Evolutionary conservation across 2,113 vertebrate species (phyloP).

Genomic region (Cercocebus atys): DNA sequence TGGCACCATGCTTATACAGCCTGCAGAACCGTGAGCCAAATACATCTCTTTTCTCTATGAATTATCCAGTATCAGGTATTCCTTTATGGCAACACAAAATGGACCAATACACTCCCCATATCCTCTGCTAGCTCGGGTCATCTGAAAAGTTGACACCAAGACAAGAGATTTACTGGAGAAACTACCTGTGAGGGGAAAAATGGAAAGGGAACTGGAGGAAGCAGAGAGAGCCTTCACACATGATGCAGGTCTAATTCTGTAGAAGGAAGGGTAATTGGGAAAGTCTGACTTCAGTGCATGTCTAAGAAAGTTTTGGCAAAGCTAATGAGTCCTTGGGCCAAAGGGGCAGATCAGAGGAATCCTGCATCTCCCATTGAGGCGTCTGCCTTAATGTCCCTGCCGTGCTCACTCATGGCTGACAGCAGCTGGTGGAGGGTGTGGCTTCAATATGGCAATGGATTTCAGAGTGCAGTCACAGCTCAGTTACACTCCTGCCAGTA

Average conservation of each 20-base stretch:
- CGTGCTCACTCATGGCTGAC: not conserved
- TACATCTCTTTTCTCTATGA: too few relatives aligned
- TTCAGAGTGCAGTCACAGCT: not conserved
- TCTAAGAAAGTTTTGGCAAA: not conserved
- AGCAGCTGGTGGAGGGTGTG: not conserved
- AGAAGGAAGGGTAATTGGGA: not conserved
- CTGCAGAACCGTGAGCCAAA: too few relatives aligned
- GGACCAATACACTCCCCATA: not conserved
- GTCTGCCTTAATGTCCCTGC: not conserved
- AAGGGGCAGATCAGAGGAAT: not conserved
- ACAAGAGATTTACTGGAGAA: not conserved
- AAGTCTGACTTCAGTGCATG: not conserved
- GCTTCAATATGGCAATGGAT: not conserved
- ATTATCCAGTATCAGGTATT: too few relatives aligned
- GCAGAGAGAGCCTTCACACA: not conserved
- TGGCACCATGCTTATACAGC: too few relatives aligned
- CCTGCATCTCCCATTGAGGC: not conserved
- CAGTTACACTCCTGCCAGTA: not conserved
- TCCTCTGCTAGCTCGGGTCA: not conserved
- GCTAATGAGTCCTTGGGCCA: not conserved
- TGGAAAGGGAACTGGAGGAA: not conserved
- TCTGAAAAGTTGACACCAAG: not conserved
- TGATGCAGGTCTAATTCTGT: not conserved
- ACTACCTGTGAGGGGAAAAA: not conserved
- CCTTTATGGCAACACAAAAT: too few relatives aligned